Base-by-base conservation (phyloP, 53 echinoderm and acorn worm species). In the Apostichopus leukothele region DNA sequence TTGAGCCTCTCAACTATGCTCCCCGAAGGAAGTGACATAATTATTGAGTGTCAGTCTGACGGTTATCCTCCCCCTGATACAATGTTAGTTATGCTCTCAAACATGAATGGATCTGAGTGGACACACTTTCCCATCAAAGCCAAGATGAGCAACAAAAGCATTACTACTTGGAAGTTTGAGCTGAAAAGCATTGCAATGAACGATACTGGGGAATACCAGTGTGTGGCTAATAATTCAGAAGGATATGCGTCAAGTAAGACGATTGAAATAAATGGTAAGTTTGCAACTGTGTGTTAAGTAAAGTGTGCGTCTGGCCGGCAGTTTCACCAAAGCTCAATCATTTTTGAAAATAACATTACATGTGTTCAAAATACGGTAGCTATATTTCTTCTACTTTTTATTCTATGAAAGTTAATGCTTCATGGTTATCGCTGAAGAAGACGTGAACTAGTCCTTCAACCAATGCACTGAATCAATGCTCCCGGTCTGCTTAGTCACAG, bases 171-270 rank as follows among this genome's bases (percentile, higher is more conserved):
- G 71, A 4, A 18, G 4, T 71, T 71, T 71, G 18, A 13, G 6
- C n/a, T 71, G 6, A 4, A 13, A 18, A 6, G 6, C 5, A 1
- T 18, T 5, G 18, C 18, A 3, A 6, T n/a, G 6, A n/a, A 71
- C 6, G 2, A 18, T 71, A 1, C 21, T 21, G 71, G 71, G 20
- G 4, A 71, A 71, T 71, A 71, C 71, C 13, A 19, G 20, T 71
- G 71, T n/a, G 18, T 71, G 20, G 71, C 71, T 18, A n/a, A 71
- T 71, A 71, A 71, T 71, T 71, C 71, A 71, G 71, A 18, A 71
- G 71, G 71, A 71, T 71, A 5, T 5, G 71, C 71, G 6, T 71
- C n/a, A 18, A 71, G 71, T 71, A 6, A 71, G 71, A 71, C 71
- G 13, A 71, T 71, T n/a, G 18, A 71, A 14, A 71, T 71, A 71